A percentile compares a stretch with the other conserved stretches of the same genome.
Evolutionary conservation across 2,113 vertebrate genomes (phyloP).

Genomic region (Corydoras maculifer): DNA sequence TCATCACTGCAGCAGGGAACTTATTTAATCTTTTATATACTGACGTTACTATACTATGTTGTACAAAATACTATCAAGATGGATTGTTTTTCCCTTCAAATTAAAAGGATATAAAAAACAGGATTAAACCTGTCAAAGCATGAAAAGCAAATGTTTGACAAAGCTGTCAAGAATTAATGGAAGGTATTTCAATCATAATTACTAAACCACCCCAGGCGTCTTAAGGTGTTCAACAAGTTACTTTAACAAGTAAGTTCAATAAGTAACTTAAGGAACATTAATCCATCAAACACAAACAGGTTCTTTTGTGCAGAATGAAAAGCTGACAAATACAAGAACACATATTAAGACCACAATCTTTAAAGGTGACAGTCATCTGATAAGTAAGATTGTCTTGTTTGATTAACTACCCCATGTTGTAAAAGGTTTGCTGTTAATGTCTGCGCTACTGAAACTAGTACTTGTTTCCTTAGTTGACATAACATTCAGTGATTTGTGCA

Average conservation of each 20-base stretch:
- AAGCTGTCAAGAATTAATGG: constrained; percentile 27
- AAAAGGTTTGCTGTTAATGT: too few relatives aligned
- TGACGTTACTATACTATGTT: too few relatives aligned
- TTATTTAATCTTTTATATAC: too few relatives aligned
- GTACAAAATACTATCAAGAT: too few relatives aligned
- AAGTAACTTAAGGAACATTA: constrained; percentile 43
- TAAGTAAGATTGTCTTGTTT: not conserved
- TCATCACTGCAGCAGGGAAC: too few relatives aligned
- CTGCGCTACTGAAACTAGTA: too few relatives aligned
- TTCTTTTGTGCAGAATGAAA: constrained; percentile 14
- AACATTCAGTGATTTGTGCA: not conserved
- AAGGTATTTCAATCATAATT: constrained; percentile 30
- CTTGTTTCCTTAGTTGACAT: too few relatives aligned
- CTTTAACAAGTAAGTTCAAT: constrained; percentile 20
- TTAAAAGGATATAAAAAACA: constrained; percentile 34
- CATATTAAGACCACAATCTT: not conserved
- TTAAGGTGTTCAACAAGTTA: constrained; percentile 33
- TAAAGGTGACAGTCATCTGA: not conserved
- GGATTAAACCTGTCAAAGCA: constrained; percentile 18
- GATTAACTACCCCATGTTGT: too few relatives aligned
- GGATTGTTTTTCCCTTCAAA: too few relatives aligned
- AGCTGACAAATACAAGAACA: not conserved
- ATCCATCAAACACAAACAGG: constrained; percentile 45
- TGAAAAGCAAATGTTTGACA: constrained; percentile 12
- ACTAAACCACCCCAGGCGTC: constrained; percentile 33